A percentile compares a stretch with the other conserved stretches of the same genome.
Conservation (phyloP, 2,888 invertebrate genomes). For the Flexamia atlantica region DNA sequence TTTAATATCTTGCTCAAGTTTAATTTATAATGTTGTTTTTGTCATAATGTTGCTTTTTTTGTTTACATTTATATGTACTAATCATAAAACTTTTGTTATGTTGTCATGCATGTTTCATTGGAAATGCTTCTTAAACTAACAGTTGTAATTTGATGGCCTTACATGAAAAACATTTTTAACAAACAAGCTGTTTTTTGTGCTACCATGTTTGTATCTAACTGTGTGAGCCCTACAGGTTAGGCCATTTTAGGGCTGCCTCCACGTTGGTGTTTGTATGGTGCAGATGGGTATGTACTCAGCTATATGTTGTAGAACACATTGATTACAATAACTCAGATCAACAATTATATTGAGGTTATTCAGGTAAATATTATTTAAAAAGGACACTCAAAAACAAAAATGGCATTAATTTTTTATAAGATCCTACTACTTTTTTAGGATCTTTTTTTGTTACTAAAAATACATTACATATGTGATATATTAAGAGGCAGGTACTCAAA, state of each 20-base stretch:
- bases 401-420: too few relatives aligned
- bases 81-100: background rate
- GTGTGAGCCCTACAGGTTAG: conserved; percentile 13
- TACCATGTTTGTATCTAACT: conserved; percentile 26
- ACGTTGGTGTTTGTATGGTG: background rate
- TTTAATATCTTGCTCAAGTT: background rate
- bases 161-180: background rate
- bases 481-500: too few relatives aligned
- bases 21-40: background rate
- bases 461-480: too few relatives aligned
- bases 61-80: conserved; percentile 10
- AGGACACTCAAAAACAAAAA: background rate
- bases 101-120: background rate
- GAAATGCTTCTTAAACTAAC: conserved; percentile 17
- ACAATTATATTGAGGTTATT: too few relatives aligned
- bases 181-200: background rate
- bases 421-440: too few relatives aligned
- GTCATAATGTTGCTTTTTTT: background rate
- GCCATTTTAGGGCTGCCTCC: background rate
- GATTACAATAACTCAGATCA: background rate
- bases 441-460: too few relatives aligned
- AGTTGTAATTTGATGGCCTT: background rate
- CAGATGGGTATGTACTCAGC: conserved; percentile 26
- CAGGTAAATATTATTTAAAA: too few relatives aligned
- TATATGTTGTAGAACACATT: background rate